Percentiles rank a stretch among this genome's conserved stretches.
phyloP scores from a whole-genome alignment of 2,888 invertebrate genomes.

The Drosophila hamatofila region DNA sequence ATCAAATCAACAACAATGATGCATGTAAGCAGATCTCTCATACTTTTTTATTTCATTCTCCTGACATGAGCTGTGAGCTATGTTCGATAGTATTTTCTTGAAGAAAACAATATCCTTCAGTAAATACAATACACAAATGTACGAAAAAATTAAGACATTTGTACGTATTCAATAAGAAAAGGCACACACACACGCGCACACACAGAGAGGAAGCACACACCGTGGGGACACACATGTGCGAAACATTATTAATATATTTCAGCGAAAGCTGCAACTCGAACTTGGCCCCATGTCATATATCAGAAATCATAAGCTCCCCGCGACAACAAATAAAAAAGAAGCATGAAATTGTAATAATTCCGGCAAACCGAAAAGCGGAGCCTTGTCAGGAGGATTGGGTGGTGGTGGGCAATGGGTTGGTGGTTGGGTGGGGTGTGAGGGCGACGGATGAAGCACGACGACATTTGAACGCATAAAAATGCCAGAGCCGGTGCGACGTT shows the following conservation, averaged over 20 bases:
- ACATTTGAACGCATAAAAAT: slow-evolving; percentile 79
- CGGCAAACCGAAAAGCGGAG: slow-evolving; percentile 60
- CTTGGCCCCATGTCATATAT: slow-evolving; percentile 76
- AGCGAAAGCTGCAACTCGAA: slow-evolving; percentile 53
- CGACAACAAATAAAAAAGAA: slow-evolving; percentile 80
- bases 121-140: not conserved
- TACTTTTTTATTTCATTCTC: too few relatives aligned
- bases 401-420: not conserved
- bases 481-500: slow-evolving; percentile 73
- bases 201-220: not conserved
- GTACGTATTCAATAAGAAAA: slow-evolving; percentile 63
- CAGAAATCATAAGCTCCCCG: slow-evolving; percentile 83
- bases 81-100: not conserved
- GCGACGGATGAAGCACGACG: slow-evolving; percentile 71
- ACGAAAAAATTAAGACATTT: slow-evolving; percentile 61
- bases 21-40: too few relatives aligned
- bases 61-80: too few relatives aligned
- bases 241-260: slow-evolving; percentile 78
- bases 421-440: not conserved
- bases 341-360: slow-evolving; percentile 84
- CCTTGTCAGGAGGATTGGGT: not conserved
- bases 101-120: not conserved
- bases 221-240: slow-evolving; percentile 46
- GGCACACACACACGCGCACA: slow-evolving; percentile 18
- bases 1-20: too few relatives aligned